Base-by-base conservation (phyloP, 1,140 invertebrate species). In the Hormaphis cornu region DNA sequence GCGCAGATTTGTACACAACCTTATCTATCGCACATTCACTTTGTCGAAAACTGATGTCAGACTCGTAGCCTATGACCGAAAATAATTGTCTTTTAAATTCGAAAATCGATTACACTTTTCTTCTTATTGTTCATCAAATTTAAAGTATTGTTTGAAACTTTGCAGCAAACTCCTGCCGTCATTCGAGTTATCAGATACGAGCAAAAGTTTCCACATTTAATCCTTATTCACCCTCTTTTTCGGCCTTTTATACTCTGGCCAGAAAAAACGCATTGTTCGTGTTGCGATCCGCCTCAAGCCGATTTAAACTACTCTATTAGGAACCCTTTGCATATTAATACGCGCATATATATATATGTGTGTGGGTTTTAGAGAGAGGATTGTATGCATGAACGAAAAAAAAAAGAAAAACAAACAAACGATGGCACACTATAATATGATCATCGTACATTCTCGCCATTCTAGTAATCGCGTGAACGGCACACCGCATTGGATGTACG, bases 231-330 rank as follows among this genome's bases (percentile, higher is more conserved):
- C 61, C 61, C 61, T 48, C 22, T 37, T 10, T 48, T 46, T 66
- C 3, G n/a, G 28, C n/a, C 18, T 24, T 22, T 26, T 33, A n/a
- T n/a, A n/a, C 22, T 26, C 28, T 24, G 24, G 30, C 61, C 42
- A 20, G 28, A 28, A 63, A 40, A 35, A 66, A 48, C 42, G 18
- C 61, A 33, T 66, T 66, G 61, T 66, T 66, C 50, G 40, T 66
- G 28, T 66, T 66, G 48, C 61, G 33, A 66, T 48, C 28, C 7
- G 61, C 61, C 61, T 16, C 24, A 48, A 48, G 61, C 61, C 42
- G n/a, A n/a, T n/a, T 33, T 48, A 63, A 46, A 66, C n/a, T n/a
- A n/a, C 61, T 66, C 61, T 66, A 66, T 66, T 66, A 66, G 33
- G 40, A 48, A 66, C 30, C 61, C 61, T 66, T 66, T 66, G 42